These are phyloP conservation scores for Heterocephalus glaber DNA, from an alignment of 2,113 vertebrate genomes.

Conservation along the genomic window DNA sequence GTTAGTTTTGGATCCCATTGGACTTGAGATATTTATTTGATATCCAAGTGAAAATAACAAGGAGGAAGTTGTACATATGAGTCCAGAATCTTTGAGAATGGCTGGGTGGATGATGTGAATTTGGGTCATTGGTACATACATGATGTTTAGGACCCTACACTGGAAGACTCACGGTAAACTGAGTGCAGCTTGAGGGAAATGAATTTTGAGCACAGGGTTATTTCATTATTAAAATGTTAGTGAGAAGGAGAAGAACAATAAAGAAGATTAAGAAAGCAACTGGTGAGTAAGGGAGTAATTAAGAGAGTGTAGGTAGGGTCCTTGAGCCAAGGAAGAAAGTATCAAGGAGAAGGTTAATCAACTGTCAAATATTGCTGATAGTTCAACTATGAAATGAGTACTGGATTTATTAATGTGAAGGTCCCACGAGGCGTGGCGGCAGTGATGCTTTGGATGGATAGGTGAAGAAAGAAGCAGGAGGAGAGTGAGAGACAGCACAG, in stretches of 20 bases:
- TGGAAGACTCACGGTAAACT: background rate
- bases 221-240: background rate
- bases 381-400: background rate
- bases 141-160: background rate
- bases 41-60: background rate
- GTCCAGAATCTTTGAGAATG: background rate
- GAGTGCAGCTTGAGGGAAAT: background rate
- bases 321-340: background rate
- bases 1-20: background rate
- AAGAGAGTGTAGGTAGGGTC: background rate
- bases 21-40: slow-evolving; percentile 12
- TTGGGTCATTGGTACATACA: background rate
- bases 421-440: background rate
- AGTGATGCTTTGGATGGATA: background rate
- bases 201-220: background rate
- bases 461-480: background rate
- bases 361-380: background rate
- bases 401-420: background rate
- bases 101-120: background rate
- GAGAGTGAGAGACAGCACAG: background rate
- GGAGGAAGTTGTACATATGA: background rate
- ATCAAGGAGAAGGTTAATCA: background rate
- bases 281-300: background rate
- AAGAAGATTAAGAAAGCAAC: background rate
- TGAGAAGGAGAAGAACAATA: background rate